Base-by-base conservation (phyloP, 2,888 invertebrate genomes). In the Entomobrya multifasciata region DNA sequence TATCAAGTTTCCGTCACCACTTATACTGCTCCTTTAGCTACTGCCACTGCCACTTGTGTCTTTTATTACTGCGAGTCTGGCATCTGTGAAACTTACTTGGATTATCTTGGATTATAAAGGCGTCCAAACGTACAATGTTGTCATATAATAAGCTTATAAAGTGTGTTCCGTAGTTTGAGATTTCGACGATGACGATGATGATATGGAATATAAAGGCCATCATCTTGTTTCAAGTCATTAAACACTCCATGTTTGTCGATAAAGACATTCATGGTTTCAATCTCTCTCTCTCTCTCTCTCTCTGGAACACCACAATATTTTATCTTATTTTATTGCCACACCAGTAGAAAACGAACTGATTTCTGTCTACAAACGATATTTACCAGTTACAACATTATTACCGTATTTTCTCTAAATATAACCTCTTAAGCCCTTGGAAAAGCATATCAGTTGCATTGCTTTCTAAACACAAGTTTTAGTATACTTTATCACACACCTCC, bases 211-310 rank as follows among this genome's bases (percentile, higher is more conserved):
- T 86, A 83, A 67, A 62, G 79, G 72, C 49, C 72, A 79, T 79
- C 78, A 86, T 79, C 79, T 79, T 86, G 85, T 79, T 86, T 86
- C 79, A 86, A 79, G 85, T 83, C 87, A 78, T 83, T 83, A 83
- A 79, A 78, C 79, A 55, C 52, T 83, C 87, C 87, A 83, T 87
- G 83, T 87, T 83, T 87, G 87, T 83, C 87, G 82, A 87, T 87
- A 72, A 86, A 79, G 85, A 86, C 85, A 86, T 86, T 86, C 70
- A 72, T 79, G 79, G 72, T 62, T 74, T 86, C 72, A 86, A 86
- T 86, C 85, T 86, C 55, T 36, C 36, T 36, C 36, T 36, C 36
- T 36, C 36, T 36, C 36, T 36, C 5, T 36, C 36, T 36, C n/a
- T 17, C 52, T 52, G 60, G 49, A 78, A 49, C 27, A 60, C 77